Percentiles rank a stretch among this genome's conserved stretches.
phyloP scores from a whole-genome alignment of 2,113 vertebrate species.

The Cygnus atratus region DNA sequence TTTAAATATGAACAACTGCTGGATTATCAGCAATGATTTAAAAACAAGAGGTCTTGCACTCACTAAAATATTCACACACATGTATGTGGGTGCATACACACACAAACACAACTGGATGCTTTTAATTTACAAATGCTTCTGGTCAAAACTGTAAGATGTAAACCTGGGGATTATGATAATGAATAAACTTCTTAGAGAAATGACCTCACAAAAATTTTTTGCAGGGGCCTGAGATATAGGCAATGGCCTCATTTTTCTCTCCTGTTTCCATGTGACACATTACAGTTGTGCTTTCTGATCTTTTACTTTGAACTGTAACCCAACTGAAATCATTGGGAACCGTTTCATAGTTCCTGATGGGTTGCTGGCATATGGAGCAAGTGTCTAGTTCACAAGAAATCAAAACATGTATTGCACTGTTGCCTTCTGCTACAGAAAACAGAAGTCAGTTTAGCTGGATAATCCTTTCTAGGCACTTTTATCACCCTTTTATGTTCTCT shows the following conservation, averaged over 20 bases:
- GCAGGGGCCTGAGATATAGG: not conserved
- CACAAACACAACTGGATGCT: not conserved
- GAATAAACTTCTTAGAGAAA: not conserved
- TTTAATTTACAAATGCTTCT: constrained; percentile 1
- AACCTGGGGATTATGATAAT: not conserved
- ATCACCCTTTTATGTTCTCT: not conserved
- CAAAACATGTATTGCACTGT: not conserved
- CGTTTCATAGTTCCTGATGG: not conserved
- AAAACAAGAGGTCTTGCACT: constrained; percentile 5
- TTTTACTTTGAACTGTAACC: not conserved
- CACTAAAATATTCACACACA: not conserved
- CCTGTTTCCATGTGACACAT: not conserved
- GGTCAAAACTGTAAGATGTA: not conserved
- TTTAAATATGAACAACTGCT: constrained; percentile 34
- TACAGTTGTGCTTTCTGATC: not conserved
- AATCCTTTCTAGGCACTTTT: not conserved
- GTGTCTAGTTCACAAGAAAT: not conserved
- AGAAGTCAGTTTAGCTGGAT: not conserved
- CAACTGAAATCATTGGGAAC: not conserved
- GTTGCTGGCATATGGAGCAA: not conserved
- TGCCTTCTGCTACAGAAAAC: not conserved
- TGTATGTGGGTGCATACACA: not conserved
- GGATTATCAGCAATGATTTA: not conserved
- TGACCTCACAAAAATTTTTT: not conserved
- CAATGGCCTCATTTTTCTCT: not conserved